Evolutionary conservation across 1,140 invertebrate species (phyloP).

Genomic region (Spodoptera frugiperda): DNA sequence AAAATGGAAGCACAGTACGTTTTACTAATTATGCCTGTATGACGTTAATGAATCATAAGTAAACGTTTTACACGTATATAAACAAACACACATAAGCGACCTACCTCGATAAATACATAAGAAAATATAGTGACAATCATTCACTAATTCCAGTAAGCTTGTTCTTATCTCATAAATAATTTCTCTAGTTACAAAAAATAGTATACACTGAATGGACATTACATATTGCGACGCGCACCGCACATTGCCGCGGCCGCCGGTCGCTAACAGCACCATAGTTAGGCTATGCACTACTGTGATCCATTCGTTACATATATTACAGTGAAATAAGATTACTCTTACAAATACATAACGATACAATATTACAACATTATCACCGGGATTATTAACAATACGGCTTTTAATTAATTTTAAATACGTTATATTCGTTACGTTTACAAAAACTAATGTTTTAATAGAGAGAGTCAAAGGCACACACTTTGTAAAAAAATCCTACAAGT

Average conservation of each 20-base stretch:
- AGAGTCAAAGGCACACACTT: slow-evolving; percentile 83
- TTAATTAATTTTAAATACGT: slow-evolving; percentile 81
- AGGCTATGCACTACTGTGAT: slow-evolving; percentile 72
- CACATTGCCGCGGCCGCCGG: slow-evolving; percentile 15
- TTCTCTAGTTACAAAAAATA: slow-evolving; percentile 85
- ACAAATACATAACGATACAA: slow-evolving; percentile 86
- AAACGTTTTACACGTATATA: slow-evolving; percentile 75
- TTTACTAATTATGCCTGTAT: slow-evolving; percentile 56
- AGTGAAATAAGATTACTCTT: slow-evolving; percentile 81
- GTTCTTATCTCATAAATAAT: slow-evolving; percentile 86
- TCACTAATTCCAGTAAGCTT: slow-evolving; percentile 79
- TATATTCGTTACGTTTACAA: slow-evolving; percentile 81
- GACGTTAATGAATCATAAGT: slow-evolving; percentile 74
- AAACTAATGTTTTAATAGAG: slow-evolving; percentile 80
- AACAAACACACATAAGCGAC: slow-evolving; percentile 83
- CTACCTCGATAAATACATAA: slow-evolving; percentile 85
- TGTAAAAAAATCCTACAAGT: slow-evolving; percentile 67
- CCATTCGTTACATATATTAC: slow-evolving; percentile 83
- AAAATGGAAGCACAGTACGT: slow-evolving; percentile 66
- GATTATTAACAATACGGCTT: slow-evolving; percentile 84
- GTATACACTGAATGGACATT: slow-evolving; percentile 78
- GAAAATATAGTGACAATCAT: slow-evolving; percentile 84
- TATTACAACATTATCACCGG: slow-evolving; percentile 86
- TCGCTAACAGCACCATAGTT: slow-evolving; percentile 74
- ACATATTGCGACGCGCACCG: slow-evolving; percentile 50